Base-by-base conservation (phyloP, 2,113 vertebrate species). In the Morphnarchus princeps region DNA sequence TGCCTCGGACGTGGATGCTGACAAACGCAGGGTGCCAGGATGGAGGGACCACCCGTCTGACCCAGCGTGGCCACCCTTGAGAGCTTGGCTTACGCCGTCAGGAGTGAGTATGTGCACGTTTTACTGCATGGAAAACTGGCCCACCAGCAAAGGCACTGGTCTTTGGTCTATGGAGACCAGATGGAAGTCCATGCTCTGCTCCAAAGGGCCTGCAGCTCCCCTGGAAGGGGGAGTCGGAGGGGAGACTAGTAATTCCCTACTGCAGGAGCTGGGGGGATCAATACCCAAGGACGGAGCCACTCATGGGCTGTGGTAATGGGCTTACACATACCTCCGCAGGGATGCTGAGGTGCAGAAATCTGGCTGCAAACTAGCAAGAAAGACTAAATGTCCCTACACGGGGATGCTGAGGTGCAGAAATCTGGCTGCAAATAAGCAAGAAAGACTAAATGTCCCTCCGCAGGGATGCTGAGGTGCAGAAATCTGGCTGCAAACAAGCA, bases 51-150 rank as follows among this genome's bases (percentile, higher is more conserved):
- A 54, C 18, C 8, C 2, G 0, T 78, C 36, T 78, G 59, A 40
- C 22, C 6, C 0, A 0, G 31, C 0, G 1, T 40, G 31, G 6
- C 62, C 31, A 18, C 19, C 31, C 8, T 15, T 13, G 36, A 67
- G 28, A 92, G 42, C 29, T 9, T n/a, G 15, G 22, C 13, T 42
- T 59, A 19, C 20, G 24, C 7, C 0, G 0, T 15, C 26, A 58
- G 19, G 8, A 74, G 4, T 16, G 32, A 65, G 8, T 19, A 38
- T 2, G 12, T 49, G 45, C 9, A 45, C 13, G 4, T 76, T 70
- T 82, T 67, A 25, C 55, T 47, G 26, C 12, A 13, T 38, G 34
- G 49, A 72, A 61, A 78, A 7, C 34, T 81, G 58, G 3, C 24
- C 34, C 25, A 49, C 13, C 31, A 34, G 40, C 10, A 81, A 65